These are phyloP conservation scores for Drosophila siamana DNA, from an alignment of 2,888 invertebrate species.

Conservation along the genomic window DNA sequence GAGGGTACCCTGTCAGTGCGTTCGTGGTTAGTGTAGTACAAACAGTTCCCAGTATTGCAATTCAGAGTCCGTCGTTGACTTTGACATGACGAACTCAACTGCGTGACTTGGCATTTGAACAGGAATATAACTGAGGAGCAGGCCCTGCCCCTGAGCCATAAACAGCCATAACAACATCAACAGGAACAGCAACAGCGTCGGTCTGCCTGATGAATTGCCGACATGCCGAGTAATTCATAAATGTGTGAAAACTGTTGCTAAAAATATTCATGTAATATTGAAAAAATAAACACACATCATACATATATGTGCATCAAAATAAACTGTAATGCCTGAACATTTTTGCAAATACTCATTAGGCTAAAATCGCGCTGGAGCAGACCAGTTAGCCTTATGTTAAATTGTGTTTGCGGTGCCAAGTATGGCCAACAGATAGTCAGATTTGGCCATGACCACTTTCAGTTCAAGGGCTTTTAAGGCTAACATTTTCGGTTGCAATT, in stretches of 20 bases:
- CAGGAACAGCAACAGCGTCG: slow-evolving; percentile 23
- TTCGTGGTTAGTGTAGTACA: slow-evolving; percentile 19
- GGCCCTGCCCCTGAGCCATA: slow-evolving; percentile 59
- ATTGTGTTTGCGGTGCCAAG: slow-evolving; percentile 62
- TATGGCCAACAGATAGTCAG: slow-evolving; percentile 44
- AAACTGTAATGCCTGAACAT: slow-evolving; percentile 31
- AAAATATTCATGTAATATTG: slow-evolving; percentile 55
- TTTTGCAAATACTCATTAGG: slow-evolving; percentile 50
- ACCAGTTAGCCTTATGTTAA: slow-evolving; percentile 47
- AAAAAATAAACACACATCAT: slow-evolving; percentile 1
- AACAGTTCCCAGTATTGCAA: slow-evolving; percentile 30
- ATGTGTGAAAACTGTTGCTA: slow-evolving; percentile 67
- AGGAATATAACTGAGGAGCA: slow-evolving; percentile 34
- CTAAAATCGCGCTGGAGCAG: slow-evolving; percentile 17
- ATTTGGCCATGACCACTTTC: slow-evolving; percentile 37
- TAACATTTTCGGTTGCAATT: slow-evolving; percentile 59
- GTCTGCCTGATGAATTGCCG: slow-evolving; percentile 67
- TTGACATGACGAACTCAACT: slow-evolving; percentile 81
- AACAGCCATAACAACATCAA: slow-evolving; percentile 41
- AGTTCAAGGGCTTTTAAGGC: slow-evolving; percentile 73
- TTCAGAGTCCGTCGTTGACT: slow-evolving; percentile 68
- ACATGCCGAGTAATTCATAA: slow-evolving; percentile 61
- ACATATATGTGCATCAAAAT: slow-evolving; percentile 4
- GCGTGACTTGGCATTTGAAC: slow-evolving; percentile 71
- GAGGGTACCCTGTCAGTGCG: background rate